phyloP scores from a whole-genome alignment of 2,113 vertebrate species.

The Bubalus kerabau region DNA sequence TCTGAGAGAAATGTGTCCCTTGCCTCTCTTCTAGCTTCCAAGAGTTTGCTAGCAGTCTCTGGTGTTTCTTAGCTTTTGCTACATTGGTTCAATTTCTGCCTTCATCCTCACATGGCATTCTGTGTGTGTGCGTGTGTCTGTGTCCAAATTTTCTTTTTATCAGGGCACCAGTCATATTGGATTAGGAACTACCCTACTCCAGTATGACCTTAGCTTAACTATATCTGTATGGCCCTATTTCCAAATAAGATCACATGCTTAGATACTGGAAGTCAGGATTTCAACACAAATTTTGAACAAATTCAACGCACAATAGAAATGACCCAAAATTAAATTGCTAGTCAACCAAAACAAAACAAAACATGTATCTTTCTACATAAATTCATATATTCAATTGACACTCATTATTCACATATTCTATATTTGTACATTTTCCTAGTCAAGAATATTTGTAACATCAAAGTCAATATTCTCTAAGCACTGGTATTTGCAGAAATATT shows the following conservation, averaged over 20 bases:
- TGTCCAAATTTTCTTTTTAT: background rate
- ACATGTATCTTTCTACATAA: background rate
- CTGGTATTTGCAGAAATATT: background rate
- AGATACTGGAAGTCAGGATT: background rate
- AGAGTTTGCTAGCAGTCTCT: background rate
- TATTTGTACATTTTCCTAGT: background rate
- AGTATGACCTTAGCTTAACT: background rate
- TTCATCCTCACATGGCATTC: background rate
- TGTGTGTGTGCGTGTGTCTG: background rate
- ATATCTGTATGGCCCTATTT: background rate
- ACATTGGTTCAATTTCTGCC: background rate
- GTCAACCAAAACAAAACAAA: background rate
- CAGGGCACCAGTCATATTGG: background rate
- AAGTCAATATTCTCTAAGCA: background rate
- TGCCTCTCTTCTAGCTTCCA: background rate
- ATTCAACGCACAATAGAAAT: background rate
- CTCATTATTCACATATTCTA: background rate
- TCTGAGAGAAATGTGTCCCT: background rate
- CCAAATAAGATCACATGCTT: background rate
- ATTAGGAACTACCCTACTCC: too few species aligned
- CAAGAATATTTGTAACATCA: background rate
- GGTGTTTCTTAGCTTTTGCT: background rate
- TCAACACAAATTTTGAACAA: background rate
- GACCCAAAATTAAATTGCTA: background rate
- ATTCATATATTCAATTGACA: background rate